Evolutionary conservation across 2,888 invertebrate species (phyloP).

Genomic region (Drosophila basisetae): DNA sequence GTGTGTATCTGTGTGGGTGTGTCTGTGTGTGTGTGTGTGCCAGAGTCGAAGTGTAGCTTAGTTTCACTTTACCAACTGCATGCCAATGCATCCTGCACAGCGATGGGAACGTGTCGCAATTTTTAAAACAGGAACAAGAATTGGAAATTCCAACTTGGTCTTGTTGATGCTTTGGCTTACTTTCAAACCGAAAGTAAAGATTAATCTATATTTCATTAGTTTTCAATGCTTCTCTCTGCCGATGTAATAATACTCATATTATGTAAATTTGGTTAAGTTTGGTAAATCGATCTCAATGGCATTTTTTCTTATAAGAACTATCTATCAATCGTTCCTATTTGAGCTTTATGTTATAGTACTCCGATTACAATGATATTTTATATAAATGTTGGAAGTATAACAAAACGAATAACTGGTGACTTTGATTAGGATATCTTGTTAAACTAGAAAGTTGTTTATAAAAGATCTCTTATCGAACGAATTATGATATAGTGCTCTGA

Average conservation of each 20-base stretch:
- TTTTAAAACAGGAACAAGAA: neutral
- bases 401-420: neutral
- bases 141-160: neutral
- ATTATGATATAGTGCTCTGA: neutral
- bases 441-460: neutral
- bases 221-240: neutral
- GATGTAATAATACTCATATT: neutral
- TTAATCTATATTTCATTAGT: neutral
- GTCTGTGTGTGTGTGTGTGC: constrained; percentile 6
- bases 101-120: neutral
- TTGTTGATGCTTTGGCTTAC: neutral
- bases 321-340: neutral
- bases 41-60: constrained; percentile 51
- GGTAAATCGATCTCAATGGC: neutral
- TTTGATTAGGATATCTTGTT: neutral
- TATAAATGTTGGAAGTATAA: neutral
- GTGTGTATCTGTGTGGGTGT: neutral
- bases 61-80: constrained; percentile 76
- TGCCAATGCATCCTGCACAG: constrained; percentile 42
- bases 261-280: neutral
- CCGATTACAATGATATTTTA: neutral
- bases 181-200: neutral
- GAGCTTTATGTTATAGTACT: no score
- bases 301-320: neutral
- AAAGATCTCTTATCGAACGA: neutral